These are phyloP conservation scores for Thecophora atra DNA, from an alignment of 2,888 invertebrate genomes.

Conservation along the genomic window DNA sequence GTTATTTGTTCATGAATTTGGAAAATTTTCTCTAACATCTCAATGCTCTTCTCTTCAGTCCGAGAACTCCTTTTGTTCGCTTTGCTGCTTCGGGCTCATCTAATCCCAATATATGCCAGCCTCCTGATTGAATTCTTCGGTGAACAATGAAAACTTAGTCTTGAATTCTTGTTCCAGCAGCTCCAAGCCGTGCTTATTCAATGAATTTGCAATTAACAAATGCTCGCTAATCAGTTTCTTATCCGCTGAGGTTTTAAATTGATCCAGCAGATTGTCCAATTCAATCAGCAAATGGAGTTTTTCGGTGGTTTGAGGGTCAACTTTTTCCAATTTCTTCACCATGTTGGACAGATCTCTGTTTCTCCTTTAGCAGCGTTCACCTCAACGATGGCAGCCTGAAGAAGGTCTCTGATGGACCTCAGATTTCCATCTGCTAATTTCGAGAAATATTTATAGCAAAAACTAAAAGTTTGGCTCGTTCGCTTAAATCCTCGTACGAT, in stretches of 20 bases:
- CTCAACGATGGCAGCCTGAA: slow-evolving; percentile 3
- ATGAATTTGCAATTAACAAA: slow-evolving; percentile 4
- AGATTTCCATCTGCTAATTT: background rate
- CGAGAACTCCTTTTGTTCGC: background rate
- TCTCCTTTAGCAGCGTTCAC: background rate
- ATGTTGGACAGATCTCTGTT: background rate
- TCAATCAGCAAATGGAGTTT: background rate
- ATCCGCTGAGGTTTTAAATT: background rate
- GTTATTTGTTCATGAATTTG: background rate
- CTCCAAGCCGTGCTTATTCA: slow-evolving; percentile 7
- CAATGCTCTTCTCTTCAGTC: background rate
- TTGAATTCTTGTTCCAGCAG: background rate
- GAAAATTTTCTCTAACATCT: background rate
- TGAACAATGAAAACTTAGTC: background rate
- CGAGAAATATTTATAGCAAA: slow-evolving; percentile 7
- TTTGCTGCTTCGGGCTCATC: background rate
- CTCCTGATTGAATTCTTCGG: background rate
- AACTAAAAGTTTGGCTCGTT: background rate
- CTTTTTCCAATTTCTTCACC: background rate
- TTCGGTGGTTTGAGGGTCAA: background rate
- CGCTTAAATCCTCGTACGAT: background rate
- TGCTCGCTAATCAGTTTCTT: slow-evolving; percentile 4
- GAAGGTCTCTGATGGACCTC: background rate
- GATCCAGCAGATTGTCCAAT: slow-evolving; percentile 1
- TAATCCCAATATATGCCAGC: background rate